Base-by-base conservation (phyloP, 2,113 vertebrate species). In the Epinephelus cyanopodus region DNA sequence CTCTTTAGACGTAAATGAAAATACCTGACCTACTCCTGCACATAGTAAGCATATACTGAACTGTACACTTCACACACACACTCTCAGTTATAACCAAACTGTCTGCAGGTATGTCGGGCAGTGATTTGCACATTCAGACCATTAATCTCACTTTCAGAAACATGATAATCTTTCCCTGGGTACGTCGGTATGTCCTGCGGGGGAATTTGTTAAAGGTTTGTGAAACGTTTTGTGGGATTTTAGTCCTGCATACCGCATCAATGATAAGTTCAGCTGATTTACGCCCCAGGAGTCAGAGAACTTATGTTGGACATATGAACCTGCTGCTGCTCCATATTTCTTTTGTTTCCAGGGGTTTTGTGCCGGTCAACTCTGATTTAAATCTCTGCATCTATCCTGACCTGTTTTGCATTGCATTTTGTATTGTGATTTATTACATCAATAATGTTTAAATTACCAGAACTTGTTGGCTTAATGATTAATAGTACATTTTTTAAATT, bases 141-240 rank as follows among this genome's bases (percentile, higher is more conserved):
- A 88, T 88, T 78, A 89, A 90, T 90, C 87, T 72, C 83, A 63
- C 45, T 60, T 64, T 82, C 60, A 89, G 85, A 83, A 86, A 87
- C 79, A 81, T 21, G 66, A 79, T 85, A 68, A 86, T 82, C 58
- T 53, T 83, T 90, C 50, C 57, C 84, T 63, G 23, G 80, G 65
- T 69, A 70, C 50, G 29, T 33, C 8, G 15, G 18, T 57, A 53
- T 61, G 39, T 82, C 79, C 73, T 60, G 45, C 15, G 57, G 74
- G 77, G 74, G 18, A 63, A 77, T 81, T 84, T 81, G 52, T 62
- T 62, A 77, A 84, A 17, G 13, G 1, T 64, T 81, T 78, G 47
- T 11, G 56, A 65, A 70, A 33, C 8, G 19, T 68, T 79, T 76
- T 81, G 78, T 77, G 69, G 76, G 63, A 71, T 74, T 88, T 78